These are phyloP conservation scores for Mesitornis unicolor DNA, from an alignment of 2,113 vertebrate species.

Conservation along the genomic window DNA sequence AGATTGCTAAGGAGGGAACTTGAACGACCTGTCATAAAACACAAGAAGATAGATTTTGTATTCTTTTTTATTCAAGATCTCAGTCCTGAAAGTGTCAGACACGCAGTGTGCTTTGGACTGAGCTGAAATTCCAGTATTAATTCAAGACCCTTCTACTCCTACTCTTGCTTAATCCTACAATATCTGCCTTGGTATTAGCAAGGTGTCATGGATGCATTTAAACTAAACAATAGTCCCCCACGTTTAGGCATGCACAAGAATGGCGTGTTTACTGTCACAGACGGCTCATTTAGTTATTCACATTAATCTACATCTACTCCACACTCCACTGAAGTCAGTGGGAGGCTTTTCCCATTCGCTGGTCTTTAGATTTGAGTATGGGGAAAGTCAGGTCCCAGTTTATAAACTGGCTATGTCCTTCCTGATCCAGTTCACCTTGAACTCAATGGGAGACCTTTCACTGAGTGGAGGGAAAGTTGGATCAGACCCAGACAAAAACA, in stretches of 20 bases:
- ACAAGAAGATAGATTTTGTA: background rate
- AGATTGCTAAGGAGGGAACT: background rate
- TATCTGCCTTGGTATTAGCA: background rate
- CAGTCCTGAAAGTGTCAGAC: background rate
- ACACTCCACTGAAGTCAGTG: rapidly evolving
- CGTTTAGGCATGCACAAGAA: background rate
- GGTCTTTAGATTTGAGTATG: background rate
- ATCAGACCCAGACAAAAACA: background rate
- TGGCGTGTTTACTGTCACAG: background rate
- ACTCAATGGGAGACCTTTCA: background rate
- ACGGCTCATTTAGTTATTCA: background rate
- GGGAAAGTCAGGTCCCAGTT: background rate
- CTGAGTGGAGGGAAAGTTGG: background rate
- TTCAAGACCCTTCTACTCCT: background rate
- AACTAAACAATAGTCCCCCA: background rate
- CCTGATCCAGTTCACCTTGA: background rate
- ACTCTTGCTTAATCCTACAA: background rate
- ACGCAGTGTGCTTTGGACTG: background rate
- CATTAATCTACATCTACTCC: background rate
- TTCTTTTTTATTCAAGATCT: background rate
- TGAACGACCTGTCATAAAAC: background rate
- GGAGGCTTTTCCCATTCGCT: background rate
- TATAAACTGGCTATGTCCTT: background rate
- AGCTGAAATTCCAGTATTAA: background rate
- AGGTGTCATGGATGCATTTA: background rate